Percentiles rank a stretch among this genome's conserved stretches.
Evolutionary conservation across 2,113 vertebrate species (phyloP).

Genomic region (Hippopotamus amphibius): DNA sequence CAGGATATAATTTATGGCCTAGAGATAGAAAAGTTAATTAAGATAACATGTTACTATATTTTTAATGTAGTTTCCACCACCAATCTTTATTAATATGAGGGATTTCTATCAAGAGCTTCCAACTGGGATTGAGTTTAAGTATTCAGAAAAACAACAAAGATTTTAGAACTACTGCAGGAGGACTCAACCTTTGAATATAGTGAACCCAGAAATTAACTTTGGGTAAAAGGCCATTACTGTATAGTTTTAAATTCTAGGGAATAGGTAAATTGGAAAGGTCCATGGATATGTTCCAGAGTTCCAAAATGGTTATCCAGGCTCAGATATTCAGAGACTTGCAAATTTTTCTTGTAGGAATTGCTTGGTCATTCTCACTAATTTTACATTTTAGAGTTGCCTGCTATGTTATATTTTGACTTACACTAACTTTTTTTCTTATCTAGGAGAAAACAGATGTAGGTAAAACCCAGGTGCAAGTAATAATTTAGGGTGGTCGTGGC

Average conservation of each 20-base stretch:
- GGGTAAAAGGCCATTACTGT: neutral
- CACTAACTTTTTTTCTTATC: neutral
- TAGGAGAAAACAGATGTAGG: neutral
- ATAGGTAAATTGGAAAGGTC: neutral
- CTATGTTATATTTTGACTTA: conserved; percentile 5
- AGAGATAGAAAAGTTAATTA: conserved; percentile 6
- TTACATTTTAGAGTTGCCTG: neutral
- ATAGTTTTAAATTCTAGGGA: neutral
- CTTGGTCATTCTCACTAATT: neutral
- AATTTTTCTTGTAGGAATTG: conserved; percentile 30
- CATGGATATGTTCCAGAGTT: neutral
- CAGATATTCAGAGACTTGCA: neutral
- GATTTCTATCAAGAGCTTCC: neutral
- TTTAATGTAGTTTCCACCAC: neutral
- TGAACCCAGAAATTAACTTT: neutral
- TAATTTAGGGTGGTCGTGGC: neutral
- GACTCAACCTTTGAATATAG: neutral
- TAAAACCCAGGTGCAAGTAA: neutral
- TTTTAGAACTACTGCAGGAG: neutral
- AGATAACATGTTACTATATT: neutral
- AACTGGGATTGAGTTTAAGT: neutral
- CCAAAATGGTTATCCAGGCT: neutral
- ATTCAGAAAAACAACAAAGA: conserved; percentile 6
- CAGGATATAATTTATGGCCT: neutral
- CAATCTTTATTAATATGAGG: neutral